These are phyloP conservation scores for Bathybates hornii DNA, from an alignment of 2,113 vertebrate species.

Conservation along the genomic window DNA sequence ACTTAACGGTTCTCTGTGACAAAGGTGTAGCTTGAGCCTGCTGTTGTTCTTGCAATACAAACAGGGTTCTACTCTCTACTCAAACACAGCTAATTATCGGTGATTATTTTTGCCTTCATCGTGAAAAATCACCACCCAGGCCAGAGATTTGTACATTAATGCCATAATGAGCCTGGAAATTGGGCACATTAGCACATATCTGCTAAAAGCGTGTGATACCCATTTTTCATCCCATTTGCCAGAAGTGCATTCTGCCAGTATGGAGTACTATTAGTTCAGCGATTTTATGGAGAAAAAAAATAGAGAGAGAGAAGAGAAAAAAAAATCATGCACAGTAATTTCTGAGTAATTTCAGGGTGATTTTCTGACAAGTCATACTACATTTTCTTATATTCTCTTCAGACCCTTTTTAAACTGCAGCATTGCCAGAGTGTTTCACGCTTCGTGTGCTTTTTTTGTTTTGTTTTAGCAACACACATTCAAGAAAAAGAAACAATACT, in stretches of 20 bases:
- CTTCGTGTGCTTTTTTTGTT: neutral
- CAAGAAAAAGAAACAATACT: neutral
- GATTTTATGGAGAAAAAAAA: neutral
- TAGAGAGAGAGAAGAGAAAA: neutral
- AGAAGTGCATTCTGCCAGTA: slow-evolving; percentile 38
- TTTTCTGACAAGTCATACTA: slow-evolving; percentile 9
- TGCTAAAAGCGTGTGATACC: slow-evolving; percentile 62
- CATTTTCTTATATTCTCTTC: slow-evolving; percentile 2
- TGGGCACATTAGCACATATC: slow-evolving; percentile 60
- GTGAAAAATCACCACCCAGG: slow-evolving; percentile 61
- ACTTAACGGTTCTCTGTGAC: neutral
- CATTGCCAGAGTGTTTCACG: neutral
- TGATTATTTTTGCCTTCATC: slow-evolving; percentile 64
- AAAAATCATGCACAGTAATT: neutral
- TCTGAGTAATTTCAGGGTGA: slow-evolving; percentile 18
- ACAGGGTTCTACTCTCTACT: slow-evolving; percentile 1
- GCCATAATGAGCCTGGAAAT: slow-evolving; percentile 67
- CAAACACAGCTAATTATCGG: slow-evolving; percentile 52
- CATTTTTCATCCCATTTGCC: slow-evolving; percentile 64
- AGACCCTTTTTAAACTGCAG: neutral
- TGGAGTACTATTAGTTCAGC: slow-evolving; percentile 16
- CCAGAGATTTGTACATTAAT: slow-evolving; percentile 61
- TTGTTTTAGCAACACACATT: neutral
- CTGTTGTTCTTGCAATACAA: slow-evolving; percentile 1
- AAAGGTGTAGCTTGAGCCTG: neutral